Evolutionary conservation across 2,113 vertebrate species (phyloP), one percentile per base, ranked within the genome.

Genomic region (Myrmecophaga tridactyla): DNA sequence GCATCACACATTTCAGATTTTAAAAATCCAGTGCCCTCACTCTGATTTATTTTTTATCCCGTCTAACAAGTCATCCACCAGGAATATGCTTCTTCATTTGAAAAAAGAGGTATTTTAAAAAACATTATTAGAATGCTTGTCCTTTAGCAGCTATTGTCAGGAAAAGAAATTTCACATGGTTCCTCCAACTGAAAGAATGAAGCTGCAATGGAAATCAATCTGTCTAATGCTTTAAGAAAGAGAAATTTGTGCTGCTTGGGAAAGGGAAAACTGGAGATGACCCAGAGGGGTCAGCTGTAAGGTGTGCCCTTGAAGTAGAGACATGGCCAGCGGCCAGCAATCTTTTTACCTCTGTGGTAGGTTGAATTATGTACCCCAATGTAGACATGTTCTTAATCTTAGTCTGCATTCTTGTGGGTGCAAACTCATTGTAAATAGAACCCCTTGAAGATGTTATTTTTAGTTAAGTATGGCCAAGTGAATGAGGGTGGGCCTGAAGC

Each of bases 31-130:
- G 17, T 39, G 53, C n/a, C 21, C 63, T 86, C 23, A 29, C 36
- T 82, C 46, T 92, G 53, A 92, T 73, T 65, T 70, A 88, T 85
- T 92, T 77, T 73, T 89, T 43, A 69, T 78, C 48, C 36, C 69
- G 14, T 83, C 36, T 78, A 90, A 81, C 60, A 96, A 65, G 80
- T 89, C 86, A 70, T 53, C 82, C 62, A 58, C 46, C 36, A 14
- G 20, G 25, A 82, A 60, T 17, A 46, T 29, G 31, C 31, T 87
- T 73, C 90, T 89, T 89, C 77, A 75, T 48, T 83, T 56, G 87
- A 83, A 89, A 93, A 69, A 48, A 41, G 86, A n/a, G 31, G 58
- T 36, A 6, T 89, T 31, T 83, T 83, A 11, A 82, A 92, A 78
- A 43, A 92, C 63, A 34, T 29, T 56, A 43, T 56, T 63, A 51